These are phyloP conservation scores for Embidobia sp. DNA, from an alignment of 2,888 invertebrate genomes.

Conservation along the genomic window DNA sequence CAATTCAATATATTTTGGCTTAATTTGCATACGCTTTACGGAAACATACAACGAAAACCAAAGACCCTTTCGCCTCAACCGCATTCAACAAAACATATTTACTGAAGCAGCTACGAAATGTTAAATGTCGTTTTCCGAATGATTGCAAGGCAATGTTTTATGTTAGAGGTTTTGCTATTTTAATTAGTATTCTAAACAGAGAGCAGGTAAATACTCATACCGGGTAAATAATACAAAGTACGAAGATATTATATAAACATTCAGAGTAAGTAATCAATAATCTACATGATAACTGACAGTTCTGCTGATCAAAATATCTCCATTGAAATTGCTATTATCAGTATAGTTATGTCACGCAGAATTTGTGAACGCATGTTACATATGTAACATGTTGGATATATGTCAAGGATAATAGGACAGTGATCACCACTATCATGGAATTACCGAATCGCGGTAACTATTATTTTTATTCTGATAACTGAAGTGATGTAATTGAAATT, in stretches of 20 bases:
- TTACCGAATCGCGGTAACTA: slow-evolving; percentile 33
- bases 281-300: not conserved
- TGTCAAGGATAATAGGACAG: slow-evolving; percentile 20
- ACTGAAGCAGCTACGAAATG: too few relatives aligned
- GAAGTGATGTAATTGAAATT: slow-evolving; percentile 21
- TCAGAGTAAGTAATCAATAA: not conserved
- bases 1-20: slow-evolving; percentile 21
- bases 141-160: too few relatives aligned
- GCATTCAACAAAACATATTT: too few relatives aligned
- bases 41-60: too few relatives aligned
- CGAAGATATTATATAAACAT: too few relatives aligned
- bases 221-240: too few relatives aligned
- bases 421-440: slow-evolving; percentile 52
- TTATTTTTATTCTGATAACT: slow-evolving; percentile 24
- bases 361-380: slow-evolving; percentile 40
- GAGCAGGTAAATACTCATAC: too few relatives aligned
- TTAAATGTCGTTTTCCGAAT: too few relatives aligned
- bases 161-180: too few relatives aligned
- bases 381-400: slow-evolving; percentile 29
- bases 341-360: slow-evolving; percentile 2
- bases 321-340: slow-evolving; percentile 12
- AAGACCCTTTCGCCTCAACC: too few relatives aligned
- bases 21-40: too few relatives aligned
- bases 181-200: too few relatives aligned
- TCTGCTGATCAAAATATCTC: slow-evolving; percentile 35